phyloP scores from a whole-genome alignment of 2,113 vertebrate genomes.

The Scopus umbretta region DNA sequence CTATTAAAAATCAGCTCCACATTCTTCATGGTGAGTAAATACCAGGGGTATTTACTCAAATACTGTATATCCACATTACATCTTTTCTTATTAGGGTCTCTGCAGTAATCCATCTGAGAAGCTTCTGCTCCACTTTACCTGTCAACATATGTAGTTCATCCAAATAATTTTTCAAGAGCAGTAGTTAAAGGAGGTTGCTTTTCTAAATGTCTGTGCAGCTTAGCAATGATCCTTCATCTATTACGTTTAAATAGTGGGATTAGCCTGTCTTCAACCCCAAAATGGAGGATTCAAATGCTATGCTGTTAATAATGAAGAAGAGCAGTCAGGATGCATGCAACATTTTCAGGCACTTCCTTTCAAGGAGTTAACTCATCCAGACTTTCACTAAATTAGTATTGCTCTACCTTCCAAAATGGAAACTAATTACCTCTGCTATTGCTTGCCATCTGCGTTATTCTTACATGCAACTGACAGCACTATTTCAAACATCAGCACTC shows the following conservation, averaged over 20 bases:
- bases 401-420: not conserved
- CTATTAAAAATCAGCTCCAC: not conserved
- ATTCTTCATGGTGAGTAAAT: not conserved
- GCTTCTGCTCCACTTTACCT: not conserved
- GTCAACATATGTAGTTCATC: not conserved
- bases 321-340: not conserved
- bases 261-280: not conserved
- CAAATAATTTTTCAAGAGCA: not conserved
- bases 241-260: not conserved
- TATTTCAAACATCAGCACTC: not conserved
- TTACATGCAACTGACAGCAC: not conserved
- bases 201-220: not conserved
- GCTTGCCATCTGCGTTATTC: not conserved
- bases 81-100: not conserved
- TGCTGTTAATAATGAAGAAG: not conserved
- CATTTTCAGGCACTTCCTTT: not conserved
- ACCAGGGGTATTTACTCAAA: too few relatives aligned
- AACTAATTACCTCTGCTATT: not conserved
- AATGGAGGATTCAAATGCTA: not conserved
- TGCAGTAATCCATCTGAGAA: not conserved
- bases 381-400: not conserved
- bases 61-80: not conserved
- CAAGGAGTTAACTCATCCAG: not conserved
- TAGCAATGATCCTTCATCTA: not conserved
- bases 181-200: not conserved